These are phyloP conservation scores for Maconellicoccus hirsutus DNA, from an alignment of 1,140 invertebrate species.

Conservation along the genomic window DNA sequence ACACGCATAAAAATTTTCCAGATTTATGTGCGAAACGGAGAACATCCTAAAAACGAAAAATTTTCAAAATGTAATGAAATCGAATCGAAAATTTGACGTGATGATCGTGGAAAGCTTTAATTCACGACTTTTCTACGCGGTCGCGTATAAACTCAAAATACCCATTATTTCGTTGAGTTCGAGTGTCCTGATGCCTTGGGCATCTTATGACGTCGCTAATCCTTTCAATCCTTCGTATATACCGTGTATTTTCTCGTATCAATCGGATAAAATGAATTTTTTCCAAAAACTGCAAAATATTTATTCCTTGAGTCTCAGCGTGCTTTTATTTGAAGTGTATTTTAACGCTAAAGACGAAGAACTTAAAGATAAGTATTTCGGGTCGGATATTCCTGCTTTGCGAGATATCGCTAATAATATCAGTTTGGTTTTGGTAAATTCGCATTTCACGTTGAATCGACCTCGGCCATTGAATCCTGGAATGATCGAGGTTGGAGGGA, in stretches of 20 bases:
- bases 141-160: constrained; percentile 31
- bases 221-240: constrained; percentile 27
- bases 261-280: constrained; percentile 25
- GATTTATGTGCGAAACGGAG: neutral
- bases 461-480: constrained; percentile 38
- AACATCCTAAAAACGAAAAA: neutral
- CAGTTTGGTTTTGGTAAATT: constrained; percentile 42
- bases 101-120: constrained; percentile 32
- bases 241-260: constrained; percentile 20
- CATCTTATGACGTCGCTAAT: constrained; percentile 35
- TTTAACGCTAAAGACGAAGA: constrained; percentile 17
- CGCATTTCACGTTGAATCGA: constrained; percentile 41
- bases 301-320: neutral
- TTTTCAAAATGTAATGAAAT: neutral
- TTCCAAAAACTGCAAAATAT: constrained; percentile 25
- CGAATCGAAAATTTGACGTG: constrained; percentile 30
- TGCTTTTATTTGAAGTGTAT: neutral
- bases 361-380: constrained; percentile 30
- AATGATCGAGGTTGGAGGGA: constrained; percentile 46
- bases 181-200: constrained; percentile 46
- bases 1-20: neutral
- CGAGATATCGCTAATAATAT: constrained; percentile 30
- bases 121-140: constrained; percentile 27
- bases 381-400: constrained; percentile 38
- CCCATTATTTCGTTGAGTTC: constrained; percentile 47